A percentile compares a stretch with the other conserved stretches of the same genome.
phyloP scores from a whole-genome alignment of 2,797 vertebrate genomes.

The Arnoldichthys spilopterus region DNA sequence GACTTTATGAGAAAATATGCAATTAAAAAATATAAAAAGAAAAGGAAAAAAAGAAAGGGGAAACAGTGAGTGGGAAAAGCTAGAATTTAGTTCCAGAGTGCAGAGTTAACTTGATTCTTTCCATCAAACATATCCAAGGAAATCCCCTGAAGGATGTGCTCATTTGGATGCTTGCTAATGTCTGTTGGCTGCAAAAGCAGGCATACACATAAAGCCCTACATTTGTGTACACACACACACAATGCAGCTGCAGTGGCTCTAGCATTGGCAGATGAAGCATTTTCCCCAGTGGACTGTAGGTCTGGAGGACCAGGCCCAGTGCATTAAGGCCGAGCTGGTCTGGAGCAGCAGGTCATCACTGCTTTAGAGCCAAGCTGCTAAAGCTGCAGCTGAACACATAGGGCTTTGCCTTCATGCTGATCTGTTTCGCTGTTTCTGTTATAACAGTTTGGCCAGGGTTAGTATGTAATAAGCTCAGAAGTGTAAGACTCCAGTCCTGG shows the following conservation, averaged over 20 bases:
- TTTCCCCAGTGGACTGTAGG: slow-evolving; percentile 49
- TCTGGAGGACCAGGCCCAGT: slow-evolving; percentile 48
- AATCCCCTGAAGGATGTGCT: slow-evolving; percentile 59
- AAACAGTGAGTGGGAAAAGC: background rate
- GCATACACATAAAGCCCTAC: background rate
- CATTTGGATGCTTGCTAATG: slow-evolving; percentile 34
- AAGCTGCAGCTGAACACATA: slow-evolving; percentile 46
- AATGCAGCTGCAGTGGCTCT: slow-evolving; percentile 49
- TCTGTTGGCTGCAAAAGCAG: slow-evolving; percentile 35
- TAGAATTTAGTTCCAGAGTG: slow-evolving; percentile 33
- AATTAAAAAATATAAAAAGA: background rate
- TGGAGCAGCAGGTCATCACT: slow-evolving; percentile 48
- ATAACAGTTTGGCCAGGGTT: background rate
- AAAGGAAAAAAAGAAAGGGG: background rate
- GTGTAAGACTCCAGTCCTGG: background rate
- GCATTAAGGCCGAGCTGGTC: slow-evolving; percentile 47
- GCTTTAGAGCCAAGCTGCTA: slow-evolving; percentile 41
- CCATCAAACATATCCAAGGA: slow-evolving; percentile 56
- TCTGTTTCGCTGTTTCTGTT: slow-evolving; percentile 22
- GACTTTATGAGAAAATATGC: slow-evolving; percentile 18
- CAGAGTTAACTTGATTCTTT: slow-evolving; percentile 52
- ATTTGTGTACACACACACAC: slow-evolving; percentile 25
- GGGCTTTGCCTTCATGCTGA: slow-evolving; percentile 39
- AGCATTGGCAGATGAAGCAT: slow-evolving; percentile 53
- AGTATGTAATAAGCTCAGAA: background rate